A percentile compares a stretch with the other conserved stretches of the same genome.
phyloP scores from a whole-genome alignment of 2,888 invertebrate genomes.

The Dione juno region DNA sequence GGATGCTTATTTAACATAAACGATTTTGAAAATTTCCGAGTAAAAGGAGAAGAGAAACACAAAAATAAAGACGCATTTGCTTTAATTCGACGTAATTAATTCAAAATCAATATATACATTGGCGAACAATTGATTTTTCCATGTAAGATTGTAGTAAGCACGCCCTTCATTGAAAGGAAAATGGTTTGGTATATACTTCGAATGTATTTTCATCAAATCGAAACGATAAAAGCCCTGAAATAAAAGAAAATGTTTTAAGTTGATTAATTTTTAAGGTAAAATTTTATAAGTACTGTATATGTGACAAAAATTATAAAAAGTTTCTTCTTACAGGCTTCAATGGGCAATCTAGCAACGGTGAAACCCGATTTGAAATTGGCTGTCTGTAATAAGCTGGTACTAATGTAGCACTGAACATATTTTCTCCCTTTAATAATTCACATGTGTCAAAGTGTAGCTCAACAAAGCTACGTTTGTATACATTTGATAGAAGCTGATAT shows the following conservation, averaged over 20 bases:
- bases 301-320: neutral
- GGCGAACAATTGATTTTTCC: neutral
- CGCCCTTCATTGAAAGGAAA: slow-evolving; percentile 1
- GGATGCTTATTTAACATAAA: too few relatives aligned
- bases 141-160: neutral
- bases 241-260: neutral
- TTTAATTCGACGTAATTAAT: neutral
- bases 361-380: neutral
- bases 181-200: neutral
- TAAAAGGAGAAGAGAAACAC: too few relatives aligned
- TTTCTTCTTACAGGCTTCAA: slow-evolving; percentile 2
- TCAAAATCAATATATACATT: neutral
- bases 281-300: neutral
- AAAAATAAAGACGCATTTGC: too few relatives aligned
- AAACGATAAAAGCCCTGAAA: neutral
- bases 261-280: too few relatives aligned
- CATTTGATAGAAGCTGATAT: slow-evolving; percentile 15
- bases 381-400: slow-evolving; percentile 2
- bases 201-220: neutral
- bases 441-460: neutral
- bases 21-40: too few relatives aligned
- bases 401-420: neutral
- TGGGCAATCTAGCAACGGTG: neutral
- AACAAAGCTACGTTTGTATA: slow-evolving; percentile 15
- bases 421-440: neutral